Evolutionary conservation across 2,888 invertebrate genomes (phyloP), one percentile per base, ranked within the genome.

Genomic region (Leistus spinibarbis): DNA sequence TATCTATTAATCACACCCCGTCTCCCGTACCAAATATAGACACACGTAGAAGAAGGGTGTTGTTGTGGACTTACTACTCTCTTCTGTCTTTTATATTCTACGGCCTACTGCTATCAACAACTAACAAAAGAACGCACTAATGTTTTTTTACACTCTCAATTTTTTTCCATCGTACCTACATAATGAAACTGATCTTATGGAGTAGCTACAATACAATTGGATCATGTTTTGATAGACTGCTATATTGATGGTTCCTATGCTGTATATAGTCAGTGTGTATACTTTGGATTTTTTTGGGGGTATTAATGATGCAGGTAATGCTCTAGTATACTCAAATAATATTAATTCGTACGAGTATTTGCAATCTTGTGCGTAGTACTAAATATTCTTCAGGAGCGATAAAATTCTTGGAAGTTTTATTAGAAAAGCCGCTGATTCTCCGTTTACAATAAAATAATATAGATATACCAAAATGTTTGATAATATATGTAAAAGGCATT

Each of bases 1-100:
- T 72, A 72, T 72, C 72, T 72, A 72, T 72, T 72, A 72, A 72
- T 72, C 72, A 72, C 65, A 23, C 66, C 23, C 71, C 60, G 23
- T 54, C 62, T 62, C 3, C 19, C 13, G 20, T 19, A 9, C 19
- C n/a, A 19, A 7, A 60, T 54, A 13, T 22, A 60, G 19, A 19
- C 60, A 60, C 17, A 53, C 7, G 53, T 10, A 69, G 60, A 19
- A 57, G 70, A 68, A 68, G 54, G 56, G 54, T 68, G 68, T 27
- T 57, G 22, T 19, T n/a, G 5, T 16, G 20, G 9, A 13, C 17
- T 54, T 54, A 16, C 13, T 20, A 60, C n/a, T 20, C 16, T 60
- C 19, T 20, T 40, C 40, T 40, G 40, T 40, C 40, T 40, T 40
- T 40, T 40, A 40, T 40, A 40, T 40, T 40, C 40, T 40, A 40